Base-by-base conservation (phyloP, 2,797 vertebrate genomes). In the Syngnathus acus region DNA sequence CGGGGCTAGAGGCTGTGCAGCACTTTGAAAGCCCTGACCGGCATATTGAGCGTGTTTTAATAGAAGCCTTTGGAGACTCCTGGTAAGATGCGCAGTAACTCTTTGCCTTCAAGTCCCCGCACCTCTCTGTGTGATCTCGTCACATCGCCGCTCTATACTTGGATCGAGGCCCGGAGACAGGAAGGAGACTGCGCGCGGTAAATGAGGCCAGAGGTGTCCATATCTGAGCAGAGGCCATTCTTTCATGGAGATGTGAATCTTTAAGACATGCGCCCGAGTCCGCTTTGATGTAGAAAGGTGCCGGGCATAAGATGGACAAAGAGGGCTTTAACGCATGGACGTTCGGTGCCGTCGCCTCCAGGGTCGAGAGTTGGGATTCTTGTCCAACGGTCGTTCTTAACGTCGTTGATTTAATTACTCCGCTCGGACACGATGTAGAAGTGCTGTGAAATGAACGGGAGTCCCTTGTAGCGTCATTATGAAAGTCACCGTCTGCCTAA, bases 21-120 rank as follows among this genome's bases (percentile, higher is more conserved):
- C 82, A 88, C 89, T 90, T 91, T 91, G 87, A 92, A 91, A 91
- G 79, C 81, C 84, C 88, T 91, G 90, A 91, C 85, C 84, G 76
- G 90, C 89, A 91, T 91, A 91, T 90, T 86, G 88, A 92, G 86
- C 75, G 67, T 74, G 84, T 89, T 90, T 91, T 92, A 89, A 90
- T 89, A 86, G 77, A 89, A 86, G 69, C 76, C 86, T 89, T 92
- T 90, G 87, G 86, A 92, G 88, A 87, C 85, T 88, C 86, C 87
- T 89, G 78, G 85, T 84, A 88, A 87, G 89, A 91, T 90, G 87
- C 86, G 75, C 78, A 76, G 82, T 88, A 89, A 88, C 87, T 89
- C 85, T 82, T 82, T 64, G 84, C 88, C 88, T 89, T 91, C 85
- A 89, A 89, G 90, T 89, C 88, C 82, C 80, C 72, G 81, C 84